Conservation (phyloP, 1,140 invertebrate species). For the Aphaenogaster floridana region DNA sequence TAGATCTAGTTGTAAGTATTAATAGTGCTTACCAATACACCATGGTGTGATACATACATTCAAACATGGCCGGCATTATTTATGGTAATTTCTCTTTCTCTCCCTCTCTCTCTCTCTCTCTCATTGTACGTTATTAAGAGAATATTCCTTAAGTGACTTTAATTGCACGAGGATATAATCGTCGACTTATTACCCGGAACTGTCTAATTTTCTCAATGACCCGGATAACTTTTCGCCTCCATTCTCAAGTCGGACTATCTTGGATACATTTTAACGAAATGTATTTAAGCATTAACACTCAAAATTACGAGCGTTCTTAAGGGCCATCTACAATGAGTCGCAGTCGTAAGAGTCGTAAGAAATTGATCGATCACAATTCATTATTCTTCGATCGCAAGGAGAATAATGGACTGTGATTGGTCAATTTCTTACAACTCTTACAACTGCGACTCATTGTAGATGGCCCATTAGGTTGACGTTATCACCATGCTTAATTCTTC, state of each 20-base stretch:
- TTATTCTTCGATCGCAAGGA: too few relatives aligned
- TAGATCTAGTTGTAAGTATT: conserved; percentile 69
- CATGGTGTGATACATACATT: not conserved
- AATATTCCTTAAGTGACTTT: conserved; percentile 76
- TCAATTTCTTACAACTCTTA: too few relatives aligned
- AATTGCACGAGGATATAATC: conserved; percentile 81
- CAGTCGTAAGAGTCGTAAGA: too few relatives aligned
- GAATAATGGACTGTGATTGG: too few relatives aligned
- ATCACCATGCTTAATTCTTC: not conserved
- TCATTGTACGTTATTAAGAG: conserved; percentile 76
- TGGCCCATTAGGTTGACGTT: not conserved
- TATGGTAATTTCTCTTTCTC: conserved; percentile 64
- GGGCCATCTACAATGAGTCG: too few relatives aligned
- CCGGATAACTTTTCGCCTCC: conserved; percentile 16
- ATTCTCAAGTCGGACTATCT: not conserved
- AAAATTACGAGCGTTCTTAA: not conserved
- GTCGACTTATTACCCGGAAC: conserved; percentile 77
- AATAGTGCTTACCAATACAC: conserved; percentile 55
- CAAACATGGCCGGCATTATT: conserved; percentile 48
- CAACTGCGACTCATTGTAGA: too few relatives aligned
- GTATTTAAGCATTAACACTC: not conserved
- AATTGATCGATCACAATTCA: too few relatives aligned
- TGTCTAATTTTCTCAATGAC: not conserved
- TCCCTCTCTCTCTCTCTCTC: too few relatives aligned
- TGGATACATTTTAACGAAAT: not conserved